These are phyloP conservation scores for Caenorhabditis sp. DNA, from an alignment of 2,888 invertebrate genomes.

Conservation along the genomic window DNA sequence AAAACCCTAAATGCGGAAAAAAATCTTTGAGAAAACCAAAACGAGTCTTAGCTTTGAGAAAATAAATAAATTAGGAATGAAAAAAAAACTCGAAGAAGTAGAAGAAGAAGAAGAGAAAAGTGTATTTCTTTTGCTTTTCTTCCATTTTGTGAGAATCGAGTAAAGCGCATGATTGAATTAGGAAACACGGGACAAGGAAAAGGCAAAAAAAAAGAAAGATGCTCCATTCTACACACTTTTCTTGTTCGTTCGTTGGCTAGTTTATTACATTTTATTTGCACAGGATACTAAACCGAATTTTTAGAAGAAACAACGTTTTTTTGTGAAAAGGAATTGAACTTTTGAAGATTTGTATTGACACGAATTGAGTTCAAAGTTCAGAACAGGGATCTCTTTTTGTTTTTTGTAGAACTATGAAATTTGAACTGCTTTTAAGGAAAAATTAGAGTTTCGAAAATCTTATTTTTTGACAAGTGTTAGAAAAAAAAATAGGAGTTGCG, in stretches of 20 bases:
- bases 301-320: not conserved
- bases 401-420: too few relatives aligned
- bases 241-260: not conserved
- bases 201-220: not conserved
- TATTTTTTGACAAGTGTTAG: too few relatives aligned
- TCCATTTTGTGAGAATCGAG: not conserved
- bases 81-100: too few relatives aligned
- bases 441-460: too few relatives aligned
- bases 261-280: conserved; percentile 1
- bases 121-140: not conserved
- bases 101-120: not conserved
- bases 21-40: not conserved
- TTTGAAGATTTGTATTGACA: too few relatives aligned
- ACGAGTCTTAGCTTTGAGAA: too few relatives aligned
- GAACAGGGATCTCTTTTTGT: too few relatives aligned
- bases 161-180: not conserved
- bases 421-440: too few relatives aligned
- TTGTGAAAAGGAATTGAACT: not conserved
- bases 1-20: not conserved
- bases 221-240: not conserved
- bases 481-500: too few relatives aligned
- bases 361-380: too few relatives aligned
- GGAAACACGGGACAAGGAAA: not conserved
- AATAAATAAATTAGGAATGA: too few relatives aligned
- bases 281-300: not conserved